phyloP scores from a whole-genome alignment of 2,888 invertebrate genomes.

The Heliconius sara region DNA sequence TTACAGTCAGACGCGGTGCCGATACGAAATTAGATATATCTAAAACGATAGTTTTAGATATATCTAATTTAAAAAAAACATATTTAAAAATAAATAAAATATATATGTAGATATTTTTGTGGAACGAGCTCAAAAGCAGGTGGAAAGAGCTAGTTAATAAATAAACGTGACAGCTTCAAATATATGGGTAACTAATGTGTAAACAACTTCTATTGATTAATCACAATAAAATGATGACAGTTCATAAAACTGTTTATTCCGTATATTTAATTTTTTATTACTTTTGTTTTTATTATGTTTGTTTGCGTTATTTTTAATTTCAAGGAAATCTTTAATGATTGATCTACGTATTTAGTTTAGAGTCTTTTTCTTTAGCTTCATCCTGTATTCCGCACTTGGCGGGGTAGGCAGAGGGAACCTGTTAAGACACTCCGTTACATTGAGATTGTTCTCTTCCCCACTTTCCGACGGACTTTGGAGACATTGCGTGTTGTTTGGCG shows the following conservation, averaged over 20 bases:
- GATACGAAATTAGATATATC: too few relatives aligned
- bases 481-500: too few relatives aligned
- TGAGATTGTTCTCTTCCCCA: too few relatives aligned
- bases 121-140: not conserved
- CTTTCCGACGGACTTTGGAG: too few relatives aligned
- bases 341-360: not conserved
- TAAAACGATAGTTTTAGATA: too few relatives aligned
- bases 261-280: slow-evolving; percentile 14
- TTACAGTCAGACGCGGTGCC: not conserved
- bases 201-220: slow-evolving; percentile 51
- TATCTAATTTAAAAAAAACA: not conserved
- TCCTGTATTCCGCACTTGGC: too few relatives aligned
- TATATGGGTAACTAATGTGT: slow-evolving; percentile 35
- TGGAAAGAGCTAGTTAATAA: not conserved
- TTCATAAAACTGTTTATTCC: slow-evolving; percentile 21
- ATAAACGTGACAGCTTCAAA: not conserved
- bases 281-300: slow-evolving; percentile 3
- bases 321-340: slow-evolving; percentile 1
- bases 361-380: not conserved
- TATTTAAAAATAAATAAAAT: not conserved
- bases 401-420: too few relatives aligned
- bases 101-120: too few relatives aligned
- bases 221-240: slow-evolving; percentile 31
- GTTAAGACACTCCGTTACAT: too few relatives aligned
- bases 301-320: not conserved